Evolutionary conservation across 2,888 invertebrate genomes (phyloP).

Genomic region (Acholoe squamosa): DNA sequence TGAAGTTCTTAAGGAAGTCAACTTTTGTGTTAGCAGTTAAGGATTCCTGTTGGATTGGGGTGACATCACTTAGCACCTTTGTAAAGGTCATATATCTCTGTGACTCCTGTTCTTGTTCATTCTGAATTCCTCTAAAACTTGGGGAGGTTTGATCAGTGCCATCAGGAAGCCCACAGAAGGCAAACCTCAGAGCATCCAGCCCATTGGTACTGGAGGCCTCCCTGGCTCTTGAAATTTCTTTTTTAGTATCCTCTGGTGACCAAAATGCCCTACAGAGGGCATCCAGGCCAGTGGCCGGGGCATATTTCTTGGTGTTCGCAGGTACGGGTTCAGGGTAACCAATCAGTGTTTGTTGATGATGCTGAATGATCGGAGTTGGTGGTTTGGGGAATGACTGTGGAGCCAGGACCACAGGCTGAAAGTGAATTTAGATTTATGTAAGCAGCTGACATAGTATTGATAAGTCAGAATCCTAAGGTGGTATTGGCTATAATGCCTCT

Average conservation of each 20-base stretch:
- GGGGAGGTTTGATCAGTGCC: background rate
- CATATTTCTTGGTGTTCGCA: background rate
- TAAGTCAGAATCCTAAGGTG: no score
- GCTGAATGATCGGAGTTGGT: background rate
- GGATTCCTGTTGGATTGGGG: no score
- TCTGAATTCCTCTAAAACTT: background rate
- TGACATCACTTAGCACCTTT: no score
- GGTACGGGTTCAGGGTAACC: background rate
- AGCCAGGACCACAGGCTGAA: background rate
- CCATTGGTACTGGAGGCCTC: background rate
- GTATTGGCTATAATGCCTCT: no score
- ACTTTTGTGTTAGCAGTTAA: no score
- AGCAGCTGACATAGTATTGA: no score
- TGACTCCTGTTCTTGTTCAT: background rate
- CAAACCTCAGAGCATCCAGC: constrained; percentile 12
- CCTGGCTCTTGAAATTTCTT: background rate
- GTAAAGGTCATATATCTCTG: no score
- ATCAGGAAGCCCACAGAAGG: background rate
- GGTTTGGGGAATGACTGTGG: background rate
- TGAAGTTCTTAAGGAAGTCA: no score
- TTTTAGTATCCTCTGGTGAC: constrained; percentile 30
- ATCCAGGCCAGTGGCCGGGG: background rate
- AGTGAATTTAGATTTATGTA: background rate
- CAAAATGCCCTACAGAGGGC: constrained; percentile 10
- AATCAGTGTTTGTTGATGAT: background rate